Evolutionary conservation across 2,113 vertebrate genomes (phyloP).

Genomic region (Thunnus thynnus): DNA sequence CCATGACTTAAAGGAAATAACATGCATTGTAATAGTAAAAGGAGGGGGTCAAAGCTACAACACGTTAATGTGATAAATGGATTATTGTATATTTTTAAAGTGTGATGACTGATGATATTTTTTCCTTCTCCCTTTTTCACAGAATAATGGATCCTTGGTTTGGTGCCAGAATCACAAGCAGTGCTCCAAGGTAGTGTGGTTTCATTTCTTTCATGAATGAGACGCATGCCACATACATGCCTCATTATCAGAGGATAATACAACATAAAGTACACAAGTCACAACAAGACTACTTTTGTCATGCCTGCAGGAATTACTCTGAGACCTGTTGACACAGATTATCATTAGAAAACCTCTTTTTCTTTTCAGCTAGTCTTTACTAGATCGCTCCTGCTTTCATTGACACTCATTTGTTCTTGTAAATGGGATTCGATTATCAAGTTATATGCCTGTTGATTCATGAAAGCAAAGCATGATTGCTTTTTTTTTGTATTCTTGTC

Average conservation of each 20-base stretch:
- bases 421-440: conserved; percentile 32
- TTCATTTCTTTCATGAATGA: conserved; percentile 59
- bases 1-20: conserved; percentile 4
- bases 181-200: conserved; percentile 93
- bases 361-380: conserved; percentile 16
- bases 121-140: conserved; percentile 65
- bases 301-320: conserved; percentile 52
- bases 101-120: conserved; percentile 50
- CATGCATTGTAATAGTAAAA: conserved; percentile 1
- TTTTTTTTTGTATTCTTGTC: conserved; percentile 43
- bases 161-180: conserved; percentile 99
- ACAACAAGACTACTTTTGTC: conserved; percentile 69
- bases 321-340: conserved; percentile 44
- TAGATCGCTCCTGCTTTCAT: conserved; percentile 22
- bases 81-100: conserved; percentile 43
- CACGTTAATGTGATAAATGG: conserved; percentile 20
- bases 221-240: conserved; percentile 60
- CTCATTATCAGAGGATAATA: conserved; percentile 72
- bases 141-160: conserved; percentile 96
- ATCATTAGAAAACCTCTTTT: conserved; percentile 21
- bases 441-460: conserved; percentile 11
- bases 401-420: conserved; percentile 32
- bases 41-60: conserved; percentile 8
- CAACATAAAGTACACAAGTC: conserved; percentile 61
- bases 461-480: conserved; percentile 17